Evolutionary conservation across 1,140 invertebrate species (phyloP), one percentile per base, ranked within the genome.

Genomic region (Halotydeus destructor): DNA sequence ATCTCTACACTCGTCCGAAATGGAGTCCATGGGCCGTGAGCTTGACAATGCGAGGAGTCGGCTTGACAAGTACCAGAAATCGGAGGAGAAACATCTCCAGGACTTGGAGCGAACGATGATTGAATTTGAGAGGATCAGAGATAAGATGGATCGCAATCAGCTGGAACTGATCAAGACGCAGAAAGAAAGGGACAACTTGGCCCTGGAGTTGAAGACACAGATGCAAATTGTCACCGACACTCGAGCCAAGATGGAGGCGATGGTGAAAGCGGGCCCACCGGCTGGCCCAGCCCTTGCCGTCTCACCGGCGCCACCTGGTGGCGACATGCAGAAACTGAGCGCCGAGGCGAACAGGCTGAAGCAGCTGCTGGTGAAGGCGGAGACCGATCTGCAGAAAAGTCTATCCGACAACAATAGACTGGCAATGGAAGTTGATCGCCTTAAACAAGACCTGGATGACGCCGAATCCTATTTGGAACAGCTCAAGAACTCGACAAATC

Each of bases 101-200:
- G 78, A 84, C 50, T 60, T 80, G 18, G 81, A 84, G 55, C 62
- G 78, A 31, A 70, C 78, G 30, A 71, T 76, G 54, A 81, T 84
- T 54, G 81, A 86, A 54, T 74, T 77, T 47, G 80, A 84, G 54
- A 83, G 84, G 61, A 69, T 81, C 25, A 66, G 76, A 31, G 80
- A 84, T 51, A 67, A 77, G 47, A 74, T 79, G 54, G 81, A 86
- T 52, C 81, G 82, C 62, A 72, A 74, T 0, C 64, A 75, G 32
- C 67, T 72, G 46, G 81, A 84, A 49, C 60, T 82, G 56, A 73
- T 78, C 44, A 68, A 53, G 33, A 44, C 42, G 71, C 41, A 70
- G 71, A 44, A 65, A 70, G 54, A 76, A 74, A 55, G 66, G 66
- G 33, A 56, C 12, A 49, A 48, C 14, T 46, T 59, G 8, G 49